These are phyloP conservation scores for Polyodon spathula DNA, from an alignment of 2,113 vertebrate species.

Conservation along the genomic window DNA sequence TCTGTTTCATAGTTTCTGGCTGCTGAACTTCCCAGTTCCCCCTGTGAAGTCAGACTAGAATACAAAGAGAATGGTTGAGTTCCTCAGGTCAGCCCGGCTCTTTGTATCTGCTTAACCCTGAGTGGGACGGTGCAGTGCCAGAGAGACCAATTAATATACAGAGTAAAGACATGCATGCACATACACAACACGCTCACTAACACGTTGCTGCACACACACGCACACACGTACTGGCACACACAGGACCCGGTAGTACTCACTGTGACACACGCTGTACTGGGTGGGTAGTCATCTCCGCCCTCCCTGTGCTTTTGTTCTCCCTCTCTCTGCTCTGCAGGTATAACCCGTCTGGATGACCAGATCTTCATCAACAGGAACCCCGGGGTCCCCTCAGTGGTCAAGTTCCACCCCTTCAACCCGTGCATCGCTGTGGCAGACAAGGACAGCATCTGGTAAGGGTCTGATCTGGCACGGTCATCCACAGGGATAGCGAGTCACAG, in stretches of 20 bases:
- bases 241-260: too few relatives aligned
- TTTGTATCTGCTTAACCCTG: not conserved
- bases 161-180: too few relatives aligned
- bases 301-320: not conserved
- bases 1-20: constrained; percentile 1
- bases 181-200: too few relatives aligned
- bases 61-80: constrained; percentile 16
- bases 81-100: not conserved
- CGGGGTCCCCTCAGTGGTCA: constrained; percentile 87
- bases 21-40: not conserved
- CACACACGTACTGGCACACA: too few relatives aligned
- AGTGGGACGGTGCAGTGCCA: not conserved
- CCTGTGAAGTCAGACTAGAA: constrained; percentile 2
- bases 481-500: not conserved
- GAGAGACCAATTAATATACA: too few relatives aligned
- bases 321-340: constrained; percentile 50
- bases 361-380: constrained; percentile 98
- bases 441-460: constrained; percentile 86
- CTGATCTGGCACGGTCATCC: accelerated
- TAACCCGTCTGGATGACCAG: constrained; percentile 87
- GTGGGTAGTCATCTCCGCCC: too few relatives aligned
- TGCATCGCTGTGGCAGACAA: constrained; percentile 93
- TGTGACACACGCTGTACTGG: too few relatives aligned
- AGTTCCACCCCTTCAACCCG: constrained; percentile 92
- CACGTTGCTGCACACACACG: too few relatives aligned